Conservation (phyloP, 2,797 vertebrate species). For the Chromobotia macracanthus region DNA sequence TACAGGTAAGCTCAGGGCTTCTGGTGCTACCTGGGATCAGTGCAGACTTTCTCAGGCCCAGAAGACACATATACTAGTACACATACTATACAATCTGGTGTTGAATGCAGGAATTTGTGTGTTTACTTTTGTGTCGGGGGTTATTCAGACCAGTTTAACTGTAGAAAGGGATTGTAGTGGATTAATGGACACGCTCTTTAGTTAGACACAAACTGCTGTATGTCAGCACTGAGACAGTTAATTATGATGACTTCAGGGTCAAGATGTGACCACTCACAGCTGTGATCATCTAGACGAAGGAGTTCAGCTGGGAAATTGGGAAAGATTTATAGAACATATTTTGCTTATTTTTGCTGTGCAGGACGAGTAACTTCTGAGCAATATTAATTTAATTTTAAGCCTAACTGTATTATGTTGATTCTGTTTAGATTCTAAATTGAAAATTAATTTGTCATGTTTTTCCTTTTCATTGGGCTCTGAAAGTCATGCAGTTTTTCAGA, state of each 20-base stretch:
- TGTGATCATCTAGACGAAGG: neutral
- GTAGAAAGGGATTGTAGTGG: slow-evolving; percentile 26
- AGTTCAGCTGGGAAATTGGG: too few relatives aligned
- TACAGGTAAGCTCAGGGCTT: slow-evolving; percentile 61
- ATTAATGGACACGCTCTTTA: slow-evolving; percentile 61
- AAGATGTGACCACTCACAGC: neutral
- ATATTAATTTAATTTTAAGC: too few relatives aligned
- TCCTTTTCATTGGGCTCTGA: too few relatives aligned
- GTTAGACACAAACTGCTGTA: slow-evolving; percentile 51
- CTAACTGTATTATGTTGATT: too few relatives aligned
- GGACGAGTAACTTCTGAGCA: too few relatives aligned
- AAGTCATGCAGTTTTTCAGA: too few relatives aligned
- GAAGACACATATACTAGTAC: neutral
- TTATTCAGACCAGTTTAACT: slow-evolving; percentile 23
- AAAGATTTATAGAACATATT: too few relatives aligned
- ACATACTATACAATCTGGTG: neutral
- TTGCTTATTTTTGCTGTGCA: too few relatives aligned
- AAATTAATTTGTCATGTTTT: too few relatives aligned
- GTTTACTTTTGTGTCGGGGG: neutral
- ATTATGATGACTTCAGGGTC: too few relatives aligned
- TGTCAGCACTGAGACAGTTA: slow-evolving; percentile 45
- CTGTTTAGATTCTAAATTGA: too few relatives aligned
- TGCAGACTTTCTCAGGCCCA: neutral
- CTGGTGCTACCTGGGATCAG: neutral
- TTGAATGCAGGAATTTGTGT: neutral